phyloP scores from a whole-genome alignment of 2,797 vertebrate species.

The Hozukius guyotensis region DNA sequence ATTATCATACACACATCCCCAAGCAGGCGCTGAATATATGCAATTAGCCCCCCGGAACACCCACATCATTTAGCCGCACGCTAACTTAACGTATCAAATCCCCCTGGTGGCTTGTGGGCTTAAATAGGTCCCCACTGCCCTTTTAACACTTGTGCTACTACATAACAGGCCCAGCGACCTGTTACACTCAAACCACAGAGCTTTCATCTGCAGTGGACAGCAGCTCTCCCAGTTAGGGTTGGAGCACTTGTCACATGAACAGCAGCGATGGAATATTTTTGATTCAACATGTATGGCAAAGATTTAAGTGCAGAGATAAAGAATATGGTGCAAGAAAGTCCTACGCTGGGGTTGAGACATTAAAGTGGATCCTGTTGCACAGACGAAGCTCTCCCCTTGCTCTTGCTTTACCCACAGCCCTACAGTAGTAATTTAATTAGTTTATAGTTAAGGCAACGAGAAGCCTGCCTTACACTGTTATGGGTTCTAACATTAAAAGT shows the following conservation, averaged over 20 bases:
- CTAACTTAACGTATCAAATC: constrained; percentile 62
- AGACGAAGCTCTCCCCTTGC: no score
- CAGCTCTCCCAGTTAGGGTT: constrained; percentile 25
- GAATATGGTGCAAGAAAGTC: neutral
- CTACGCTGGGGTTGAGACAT: no score
- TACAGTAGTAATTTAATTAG: no score
- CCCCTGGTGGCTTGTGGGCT: constrained; percentile 61
- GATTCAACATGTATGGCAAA: neutral
- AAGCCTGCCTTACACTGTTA: no score
- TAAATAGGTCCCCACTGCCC: constrained; percentile 77
- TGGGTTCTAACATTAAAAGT: neutral
- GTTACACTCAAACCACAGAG: constrained; percentile 34
- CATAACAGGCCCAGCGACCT: constrained; percentile 62
- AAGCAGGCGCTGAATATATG: constrained; percentile 52
- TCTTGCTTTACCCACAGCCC: no score
- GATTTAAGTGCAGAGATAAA: neutral
- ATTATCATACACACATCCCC: constrained; percentile 64
- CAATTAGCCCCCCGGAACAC: constrained; percentile 58
- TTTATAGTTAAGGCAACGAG: no score
- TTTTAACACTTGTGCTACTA: constrained; percentile 76
- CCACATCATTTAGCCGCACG: constrained; percentile 62
- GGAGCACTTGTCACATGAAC: constrained; percentile 49
- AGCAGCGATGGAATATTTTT: constrained; percentile 24
- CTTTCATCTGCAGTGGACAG: constrained; percentile 51
- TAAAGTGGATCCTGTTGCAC: no score